Evolutionary conservation across 2,888 invertebrate genomes (phyloP), one percentile per base, ranked within the genome.

Genomic region (Pimpla rufipes): DNA sequence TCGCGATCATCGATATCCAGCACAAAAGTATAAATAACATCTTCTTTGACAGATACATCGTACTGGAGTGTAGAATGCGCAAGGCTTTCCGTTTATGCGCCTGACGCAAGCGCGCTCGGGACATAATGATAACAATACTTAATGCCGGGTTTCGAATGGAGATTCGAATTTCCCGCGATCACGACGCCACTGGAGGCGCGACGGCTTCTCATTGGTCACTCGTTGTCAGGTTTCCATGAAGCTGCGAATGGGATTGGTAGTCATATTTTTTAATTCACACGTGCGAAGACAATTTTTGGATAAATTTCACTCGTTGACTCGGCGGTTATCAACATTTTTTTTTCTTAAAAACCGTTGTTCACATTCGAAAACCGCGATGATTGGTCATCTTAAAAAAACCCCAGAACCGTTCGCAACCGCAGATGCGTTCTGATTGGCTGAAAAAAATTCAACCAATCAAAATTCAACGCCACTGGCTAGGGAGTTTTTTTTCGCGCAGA

Each of bases 1-100:
- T 78, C 79, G 62, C 68, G 40, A 73, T 76, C 70, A 82, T 55
- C 35, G 47, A 82, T 74, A 82, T 80, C 82, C 80, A 85, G 52
- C 71, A 73, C 29, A 85, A 45, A 40, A 88, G 23, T 16, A 86
- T 78, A 67, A 84, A 86, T 71, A 87, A 80, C 64, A 85, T 85
- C 59, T 73, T 86, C 47, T 81, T 84, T 23, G 82, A 85, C 47
- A 81, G 62, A 76, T 82, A 74, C 82, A 78, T 82, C 59, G 37
- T 78, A 3, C 64, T 47, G 13, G 2, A 37, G 7, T 10, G 23
- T 16, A 29, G 29, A 47, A 59, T 8, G 16, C 0, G 8, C 35
- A 35, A 37, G 16, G 59, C 7, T 57, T 23, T 7, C 10, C 13
- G 23, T 52, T 37, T 59, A 45, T 47, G 42, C 59, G 73, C 73